Evolutionary conservation across 2,888 invertebrate genomes (phyloP).

Genomic region (Phengaris alcon): DNA sequence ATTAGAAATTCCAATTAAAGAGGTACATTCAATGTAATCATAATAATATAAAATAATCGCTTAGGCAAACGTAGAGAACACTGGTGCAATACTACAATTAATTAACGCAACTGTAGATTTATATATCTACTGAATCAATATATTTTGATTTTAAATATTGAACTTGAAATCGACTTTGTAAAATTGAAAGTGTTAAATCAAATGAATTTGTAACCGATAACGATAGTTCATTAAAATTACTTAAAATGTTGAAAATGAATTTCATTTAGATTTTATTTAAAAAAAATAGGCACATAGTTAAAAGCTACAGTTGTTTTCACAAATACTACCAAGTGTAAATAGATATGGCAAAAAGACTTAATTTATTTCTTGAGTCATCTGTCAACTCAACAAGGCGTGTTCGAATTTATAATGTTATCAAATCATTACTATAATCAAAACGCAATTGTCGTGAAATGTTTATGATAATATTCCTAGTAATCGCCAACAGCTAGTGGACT

Average conservation of each 20-base stretch:
- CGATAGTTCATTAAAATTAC: too few relatives aligned
- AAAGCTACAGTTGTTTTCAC: too few relatives aligned
- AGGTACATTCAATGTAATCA: not conserved
- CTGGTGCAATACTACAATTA: not conserved
- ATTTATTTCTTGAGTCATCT: not conserved
- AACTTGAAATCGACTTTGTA: too few relatives aligned
- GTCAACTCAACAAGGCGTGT: not conserved
- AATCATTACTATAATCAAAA: constrained; percentile 32
- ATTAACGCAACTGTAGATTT: not conserved
- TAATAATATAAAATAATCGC: not conserved
- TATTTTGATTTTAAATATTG: too few relatives aligned
- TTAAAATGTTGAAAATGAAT: too few relatives aligned
- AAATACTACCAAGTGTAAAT: too few relatives aligned
- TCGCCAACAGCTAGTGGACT: constrained; percentile 33
- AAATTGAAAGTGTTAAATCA: too few relatives aligned
- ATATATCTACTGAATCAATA: not conserved
- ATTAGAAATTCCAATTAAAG: not conserved
- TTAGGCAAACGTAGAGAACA: not conserved
- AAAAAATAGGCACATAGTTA: too few relatives aligned
- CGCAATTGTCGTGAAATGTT: constrained; percentile 35
- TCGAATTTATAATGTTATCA: constrained; percentile 13
- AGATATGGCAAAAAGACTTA: too few relatives aligned
- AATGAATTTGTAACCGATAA: too few relatives aligned
- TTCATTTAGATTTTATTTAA: too few relatives aligned
- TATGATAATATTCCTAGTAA: constrained; percentile 38